Evolutionary conservation across 2,113 vertebrate species (phyloP), one percentile per base, ranked within the genome.

Genomic region (Tympanuchus pallidicinctus): DNA sequence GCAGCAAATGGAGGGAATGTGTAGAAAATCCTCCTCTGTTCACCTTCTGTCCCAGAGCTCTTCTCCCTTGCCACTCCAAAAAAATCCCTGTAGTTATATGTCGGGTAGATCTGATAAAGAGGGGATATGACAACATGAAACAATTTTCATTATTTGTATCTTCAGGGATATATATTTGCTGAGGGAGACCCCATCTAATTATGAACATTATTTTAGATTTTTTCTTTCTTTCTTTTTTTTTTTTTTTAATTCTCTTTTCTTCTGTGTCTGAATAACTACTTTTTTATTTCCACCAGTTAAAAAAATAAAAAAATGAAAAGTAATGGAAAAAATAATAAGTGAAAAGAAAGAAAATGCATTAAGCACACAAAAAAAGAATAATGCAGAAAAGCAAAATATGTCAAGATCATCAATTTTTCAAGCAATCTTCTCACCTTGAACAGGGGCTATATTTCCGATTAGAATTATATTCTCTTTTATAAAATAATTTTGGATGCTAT

Each of bases 1-100:
- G 13, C 52, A 25, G 3, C 0, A 1, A 65, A 64, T 34, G 34
- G 13, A 56, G 47, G 5, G 11, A 5, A 21, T 21, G 2, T 9
- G 3, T 47, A 21, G 67, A 85, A 89, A 82, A 48, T 18, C 27
- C 28, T 57, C 70, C 48, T n/a, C 71, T 57, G 20, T 24, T 85
- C 64, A 17, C 34, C 48, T 87, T 48, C 30, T 1, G 3, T 52
- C 45, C 38, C 28, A 32, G 57, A 38, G 19, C 15, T 11, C 43
- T 87, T 20, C 8, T 78, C 10, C 66, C 43, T 45, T 36, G 9
- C 22, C 27, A 18, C 13, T 43, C 30, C 5, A 2, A 57, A 14
- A 30, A 65, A 40, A 69, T 38, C 40, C 34, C 17, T 19, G 5
- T 56, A n/a, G 19, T 43, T 76, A 9, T 22, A n/a, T 77, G 67